These are phyloP conservation scores for Austrofundulus limnaeus DNA, from an alignment of 2,113 vertebrate genomes.

Conservation along the genomic window DNA sequence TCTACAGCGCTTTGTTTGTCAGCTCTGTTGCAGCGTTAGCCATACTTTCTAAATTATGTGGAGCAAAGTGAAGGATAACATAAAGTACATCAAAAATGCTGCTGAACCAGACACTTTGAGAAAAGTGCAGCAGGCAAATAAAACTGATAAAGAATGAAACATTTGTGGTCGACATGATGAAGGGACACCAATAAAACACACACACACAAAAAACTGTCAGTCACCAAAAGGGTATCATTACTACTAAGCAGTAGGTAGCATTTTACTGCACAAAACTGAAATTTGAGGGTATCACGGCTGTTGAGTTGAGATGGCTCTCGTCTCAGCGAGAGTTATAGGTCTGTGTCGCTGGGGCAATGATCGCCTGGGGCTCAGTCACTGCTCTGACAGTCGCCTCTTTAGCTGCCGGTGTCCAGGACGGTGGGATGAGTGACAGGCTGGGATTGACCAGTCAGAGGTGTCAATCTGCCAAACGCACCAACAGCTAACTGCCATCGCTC, in stretches of 20 bases:
- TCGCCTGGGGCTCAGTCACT: slow-evolving; percentile 42
- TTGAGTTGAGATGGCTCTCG: slow-evolving; percentile 34
- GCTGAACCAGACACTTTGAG: background rate
- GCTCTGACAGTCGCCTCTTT: slow-evolving; percentile 38
- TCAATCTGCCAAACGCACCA: slow-evolving; percentile 49
- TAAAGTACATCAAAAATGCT: background rate
- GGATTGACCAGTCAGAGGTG: slow-evolving; percentile 68
- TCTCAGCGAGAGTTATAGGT: slow-evolving; percentile 46
- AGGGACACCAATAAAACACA: slow-evolving; percentile 22
- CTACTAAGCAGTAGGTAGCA: background rate
- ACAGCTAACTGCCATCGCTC: slow-evolving; percentile 49
- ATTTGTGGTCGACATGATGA: slow-evolving; percentile 13
- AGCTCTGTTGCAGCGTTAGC: background rate
- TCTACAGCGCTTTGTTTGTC: background rate
- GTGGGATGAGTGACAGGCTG: slow-evolving; percentile 54
- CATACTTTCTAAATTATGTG: background rate
- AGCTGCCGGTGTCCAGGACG: slow-evolving; percentile 23
- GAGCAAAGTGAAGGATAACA: slow-evolving; percentile 10
- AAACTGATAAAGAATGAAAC: background rate
- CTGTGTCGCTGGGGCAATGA: slow-evolving; percentile 51
- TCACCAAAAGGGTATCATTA: slow-evolving; percentile 8
- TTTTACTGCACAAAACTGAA: slow-evolving; percentile 31
- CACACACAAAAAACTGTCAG: slow-evolving; percentile 22
- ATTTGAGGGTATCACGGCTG: slow-evolving; percentile 43
- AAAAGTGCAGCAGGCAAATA: slow-evolving; percentile 14